Conservation (phyloP, 2,888 invertebrate genomes). For the Agrochola lychnidis region DNA sequence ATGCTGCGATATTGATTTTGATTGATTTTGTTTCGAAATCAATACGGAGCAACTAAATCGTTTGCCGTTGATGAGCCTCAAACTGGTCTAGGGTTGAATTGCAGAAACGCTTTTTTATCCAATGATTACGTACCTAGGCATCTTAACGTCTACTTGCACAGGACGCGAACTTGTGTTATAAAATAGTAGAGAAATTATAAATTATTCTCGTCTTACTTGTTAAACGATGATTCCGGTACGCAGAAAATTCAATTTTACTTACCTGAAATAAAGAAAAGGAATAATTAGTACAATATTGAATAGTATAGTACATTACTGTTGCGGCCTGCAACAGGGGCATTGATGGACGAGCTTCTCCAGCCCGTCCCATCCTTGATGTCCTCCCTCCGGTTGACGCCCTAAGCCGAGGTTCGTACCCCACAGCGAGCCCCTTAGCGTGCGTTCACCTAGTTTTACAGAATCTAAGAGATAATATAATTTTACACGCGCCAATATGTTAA, state of each 20-base stretch:
- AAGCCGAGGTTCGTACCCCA: too few relatives aligned
- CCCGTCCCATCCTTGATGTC: too few relatives aligned
- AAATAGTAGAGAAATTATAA: neutral
- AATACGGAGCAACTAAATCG: neutral
- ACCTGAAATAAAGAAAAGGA: slow-evolving; percentile 36
- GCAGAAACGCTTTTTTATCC: neutral
- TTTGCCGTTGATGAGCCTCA: neutral
- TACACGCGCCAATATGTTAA: too few relatives aligned
- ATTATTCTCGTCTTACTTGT: neutral
- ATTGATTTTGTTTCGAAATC: too few relatives aligned
- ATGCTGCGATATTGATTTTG: too few relatives aligned
- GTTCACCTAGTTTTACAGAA: too few relatives aligned
- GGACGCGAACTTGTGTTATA: neutral
- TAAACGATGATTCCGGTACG: neutral
- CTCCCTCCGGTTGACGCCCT: too few relatives aligned
- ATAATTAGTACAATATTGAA: neutral
- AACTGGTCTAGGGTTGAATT: neutral
- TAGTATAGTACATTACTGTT: neutral
- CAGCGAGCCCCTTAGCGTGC: too few relatives aligned
- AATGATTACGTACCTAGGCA: neutral
- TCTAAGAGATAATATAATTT: too few relatives aligned
- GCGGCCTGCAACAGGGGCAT: too few relatives aligned
- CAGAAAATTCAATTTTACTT: slow-evolving; percentile 22
- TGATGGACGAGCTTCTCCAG: too few relatives aligned
- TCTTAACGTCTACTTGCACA: neutral